phyloP scores from a whole-genome alignment of 2,888 invertebrate species.

The Magallana nippona region DNA sequence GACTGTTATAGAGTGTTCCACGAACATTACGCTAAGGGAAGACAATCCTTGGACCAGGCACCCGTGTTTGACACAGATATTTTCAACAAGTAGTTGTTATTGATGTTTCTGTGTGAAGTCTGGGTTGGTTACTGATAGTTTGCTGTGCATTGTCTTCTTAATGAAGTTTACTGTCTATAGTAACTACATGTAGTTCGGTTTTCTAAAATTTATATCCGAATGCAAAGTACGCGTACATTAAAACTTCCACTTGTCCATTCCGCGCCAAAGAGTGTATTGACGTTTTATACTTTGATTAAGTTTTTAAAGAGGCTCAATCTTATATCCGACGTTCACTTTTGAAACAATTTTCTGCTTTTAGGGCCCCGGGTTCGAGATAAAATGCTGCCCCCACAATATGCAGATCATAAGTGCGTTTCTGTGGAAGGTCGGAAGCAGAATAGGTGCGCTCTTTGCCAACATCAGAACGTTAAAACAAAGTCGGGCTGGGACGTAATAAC shows the following conservation, averaged over 20 bases:
- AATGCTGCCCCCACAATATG: conserved; percentile 16
- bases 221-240: not conserved
- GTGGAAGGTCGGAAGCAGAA: conserved; percentile 44
- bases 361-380: conserved; percentile 19
- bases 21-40: not conserved
- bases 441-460: conserved; percentile 41
- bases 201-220: not conserved
- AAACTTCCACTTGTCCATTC: too few relatives aligned
- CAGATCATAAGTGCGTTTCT: conserved; percentile 37
- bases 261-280: too few relatives aligned
- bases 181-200: not conserved
- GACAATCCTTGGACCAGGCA: not conserved
- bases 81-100: not conserved
- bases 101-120: not conserved
- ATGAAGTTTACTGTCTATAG: too few relatives aligned
- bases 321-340: conserved; percentile 1
- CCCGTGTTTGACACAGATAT: not conserved
- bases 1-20: conserved; percentile 44
- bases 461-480: conserved; percentile 45
- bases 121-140: not conserved
- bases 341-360: conserved; percentile 26
- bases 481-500: conserved; percentile 48
- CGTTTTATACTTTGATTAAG: not conserved
- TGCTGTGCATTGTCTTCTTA: not conserved
- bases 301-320: not conserved